Evolutionary conservation across 2,113 vertebrate genomes (phyloP), one percentile per base, ranked within the genome.

Genomic region (Microtus pennsylvanicus): DNA sequence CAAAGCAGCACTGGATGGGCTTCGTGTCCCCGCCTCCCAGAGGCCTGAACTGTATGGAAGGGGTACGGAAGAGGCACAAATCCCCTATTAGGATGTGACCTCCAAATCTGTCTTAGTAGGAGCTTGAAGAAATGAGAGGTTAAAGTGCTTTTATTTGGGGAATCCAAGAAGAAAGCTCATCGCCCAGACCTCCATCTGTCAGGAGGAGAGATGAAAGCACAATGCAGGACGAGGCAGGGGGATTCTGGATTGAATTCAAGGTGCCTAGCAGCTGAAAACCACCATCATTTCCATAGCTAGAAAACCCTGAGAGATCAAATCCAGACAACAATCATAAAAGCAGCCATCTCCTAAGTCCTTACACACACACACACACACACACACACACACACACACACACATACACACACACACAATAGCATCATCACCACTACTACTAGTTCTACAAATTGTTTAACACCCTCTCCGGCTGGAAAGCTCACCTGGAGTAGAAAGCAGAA

Each of bases 401-500:
- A n/a, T n/a, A 67, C 11, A 67, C 30, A 38, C 38, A 42, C 42
- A 42, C 42, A 42, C 42, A 42, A 3, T 8, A 35, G 50, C 52
- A 77, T 16, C 9, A 42, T 26, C 19, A n/a, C 4, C 65, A 91
- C 14, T n/a, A 88, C 19, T 22, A 70, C 24, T 14, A 33, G 63
- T 65, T 81, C 47, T 78, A 55, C 8, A 97, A 67, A 45, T 85
- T 70, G 24, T 93, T 97, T 94, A 90, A 94, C 7, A 17, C 80
- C 96, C 92, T 89, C 38, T 96, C 83, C 87, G 97, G 78, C 67
- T 92, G 89, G 90, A 81, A 98, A 97, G 97, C 13, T 65, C 5
- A 0, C 90, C 95, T 95, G 95, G 47, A 30, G 95, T 98, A 95
- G 92, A 95, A 97, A 96, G 94, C 69, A 4, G 83, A 97, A 97